Evolutionary conservation across 2,113 vertebrate genomes (phyloP).

Genomic region (Etheostoma spectabile): DNA sequence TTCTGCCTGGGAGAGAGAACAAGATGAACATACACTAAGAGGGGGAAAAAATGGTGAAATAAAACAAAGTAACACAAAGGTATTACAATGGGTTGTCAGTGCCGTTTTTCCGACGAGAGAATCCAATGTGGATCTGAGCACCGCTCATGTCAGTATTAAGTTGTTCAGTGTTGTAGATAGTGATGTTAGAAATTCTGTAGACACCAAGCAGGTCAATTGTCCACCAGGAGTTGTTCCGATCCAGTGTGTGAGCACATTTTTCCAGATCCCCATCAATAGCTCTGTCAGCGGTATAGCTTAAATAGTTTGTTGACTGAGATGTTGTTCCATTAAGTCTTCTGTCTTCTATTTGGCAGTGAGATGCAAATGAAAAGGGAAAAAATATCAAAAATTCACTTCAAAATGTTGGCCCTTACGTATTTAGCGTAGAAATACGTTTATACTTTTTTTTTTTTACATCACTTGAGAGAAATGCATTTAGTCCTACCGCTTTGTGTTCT

Average conservation of each 20-base stretch:
- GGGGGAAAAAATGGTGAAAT: neutral
- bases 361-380: neutral
- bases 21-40: neutral
- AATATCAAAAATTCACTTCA: neutral
- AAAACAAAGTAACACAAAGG: neutral
- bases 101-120: neutral
- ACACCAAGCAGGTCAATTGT: neutral
- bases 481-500: neutral
- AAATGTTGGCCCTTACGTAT: neutral
- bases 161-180: accelerated
- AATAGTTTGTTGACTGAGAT: neutral
- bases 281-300: neutral
- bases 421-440: neutral
- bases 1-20: neutral
- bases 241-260: accelerated
- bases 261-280: accelerated
- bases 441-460: neutral
- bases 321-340: accelerated
- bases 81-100: neutral
- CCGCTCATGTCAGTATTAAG: accelerated
- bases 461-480: neutral
- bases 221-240: accelerated
- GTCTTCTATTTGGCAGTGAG: accelerated
- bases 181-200: neutral
- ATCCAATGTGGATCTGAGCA: conserved; percentile 1